Conservation (phyloP, 2,113 vertebrate species). For the Xenus cinereus region DNA sequence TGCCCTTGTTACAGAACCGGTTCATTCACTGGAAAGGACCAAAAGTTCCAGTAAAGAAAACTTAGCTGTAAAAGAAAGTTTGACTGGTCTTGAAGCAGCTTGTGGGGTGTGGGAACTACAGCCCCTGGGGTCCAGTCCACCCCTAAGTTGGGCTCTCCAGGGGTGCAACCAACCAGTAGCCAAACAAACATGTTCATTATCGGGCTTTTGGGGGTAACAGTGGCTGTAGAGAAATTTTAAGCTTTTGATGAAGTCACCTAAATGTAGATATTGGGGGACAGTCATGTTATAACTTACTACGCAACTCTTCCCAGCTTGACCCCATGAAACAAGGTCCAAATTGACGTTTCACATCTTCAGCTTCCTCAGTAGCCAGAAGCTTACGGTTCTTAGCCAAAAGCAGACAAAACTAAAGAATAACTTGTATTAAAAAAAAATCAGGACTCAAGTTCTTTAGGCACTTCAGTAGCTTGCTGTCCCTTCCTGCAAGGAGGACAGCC, state of each 20-base stretch:
- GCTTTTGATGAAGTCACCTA: neutral
- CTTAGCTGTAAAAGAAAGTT: fast-evolving
- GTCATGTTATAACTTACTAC: neutral
- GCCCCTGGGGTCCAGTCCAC: neutral
- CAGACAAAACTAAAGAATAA: neutral
- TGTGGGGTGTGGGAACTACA: neutral
- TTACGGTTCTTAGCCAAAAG: neutral
- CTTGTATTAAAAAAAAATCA: neutral
- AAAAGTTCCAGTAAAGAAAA: fast-evolving
- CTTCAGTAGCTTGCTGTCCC: neutral
- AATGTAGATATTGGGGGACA: fast-evolving
- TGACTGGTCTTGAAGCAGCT: neutral
- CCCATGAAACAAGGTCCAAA: neutral
- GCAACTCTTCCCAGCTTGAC: neutral
- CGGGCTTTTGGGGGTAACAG: neutral
- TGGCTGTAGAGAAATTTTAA: neutral
- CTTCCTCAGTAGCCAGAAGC: neutral
- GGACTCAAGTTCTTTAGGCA: neutral
- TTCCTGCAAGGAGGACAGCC: neutral
- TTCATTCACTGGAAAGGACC: neutral
- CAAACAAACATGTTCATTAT: fast-evolving
- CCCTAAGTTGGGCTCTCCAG: fast-evolving
- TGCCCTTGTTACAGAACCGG: fast-evolving
- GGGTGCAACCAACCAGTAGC: fast-evolving
- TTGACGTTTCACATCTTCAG: fast-evolving